Percentiles rank a stretch among this genome's conserved stretches.
Evolutionary conservation across 2,888 invertebrate genomes (phyloP).

Genomic region (Machimus rusticus): DNA sequence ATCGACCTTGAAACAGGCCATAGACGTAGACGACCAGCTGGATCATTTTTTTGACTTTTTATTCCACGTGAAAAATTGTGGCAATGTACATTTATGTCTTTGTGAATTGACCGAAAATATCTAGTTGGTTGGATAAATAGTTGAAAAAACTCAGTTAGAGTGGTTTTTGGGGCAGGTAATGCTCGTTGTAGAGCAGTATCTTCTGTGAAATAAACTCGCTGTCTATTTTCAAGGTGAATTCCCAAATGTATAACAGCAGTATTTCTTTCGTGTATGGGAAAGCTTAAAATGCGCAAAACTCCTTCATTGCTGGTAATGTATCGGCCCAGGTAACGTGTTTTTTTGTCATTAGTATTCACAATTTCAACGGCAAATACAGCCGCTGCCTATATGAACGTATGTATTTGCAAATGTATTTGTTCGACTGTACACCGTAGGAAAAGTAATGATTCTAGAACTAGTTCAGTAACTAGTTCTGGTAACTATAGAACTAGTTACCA

Average conservation of each 20-base stretch:
- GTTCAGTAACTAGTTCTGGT: too few species aligned
- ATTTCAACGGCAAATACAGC: too few species aligned
- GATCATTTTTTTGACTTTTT: slow-evolving; percentile 52
- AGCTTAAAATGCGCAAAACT: neutral
- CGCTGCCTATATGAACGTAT: too few species aligned
- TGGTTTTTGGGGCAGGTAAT: neutral
- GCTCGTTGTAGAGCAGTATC: neutral
- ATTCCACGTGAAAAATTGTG: slow-evolving; percentile 54
- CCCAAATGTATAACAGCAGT: neutral
- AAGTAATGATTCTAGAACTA: too few species aligned
- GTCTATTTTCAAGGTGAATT: neutral
- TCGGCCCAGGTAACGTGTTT: too few species aligned
- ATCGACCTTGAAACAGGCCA: too few species aligned
- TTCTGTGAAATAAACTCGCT: neutral
- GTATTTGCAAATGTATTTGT: too few species aligned
- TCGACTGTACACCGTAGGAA: too few species aligned
- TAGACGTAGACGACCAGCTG: too few species aligned
- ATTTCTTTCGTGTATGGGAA: neutral
- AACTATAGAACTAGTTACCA: too few species aligned
- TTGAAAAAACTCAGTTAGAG: neutral
- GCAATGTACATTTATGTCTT: slow-evolving; percentile 49
- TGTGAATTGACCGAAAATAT: neutral
- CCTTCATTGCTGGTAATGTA: neutral
- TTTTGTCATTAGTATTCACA: too few species aligned
- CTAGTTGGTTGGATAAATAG: neutral